Conservation (phyloP, 2,888 invertebrate genomes). For the Spodoptera littoralis region DNA sequence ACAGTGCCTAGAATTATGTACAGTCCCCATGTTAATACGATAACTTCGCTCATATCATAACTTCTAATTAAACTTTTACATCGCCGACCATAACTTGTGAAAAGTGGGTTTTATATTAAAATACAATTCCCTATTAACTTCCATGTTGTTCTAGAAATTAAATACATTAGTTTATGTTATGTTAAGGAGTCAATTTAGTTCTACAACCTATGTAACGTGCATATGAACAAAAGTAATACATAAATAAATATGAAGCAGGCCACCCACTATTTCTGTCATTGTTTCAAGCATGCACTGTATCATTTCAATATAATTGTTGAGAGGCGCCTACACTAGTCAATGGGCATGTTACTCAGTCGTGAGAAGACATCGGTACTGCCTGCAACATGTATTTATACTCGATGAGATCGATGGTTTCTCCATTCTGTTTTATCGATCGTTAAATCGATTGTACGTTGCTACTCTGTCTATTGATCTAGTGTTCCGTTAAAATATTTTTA, state of each 20-base stretch:
- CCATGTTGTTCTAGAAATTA: no score
- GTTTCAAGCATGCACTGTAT: constrained; percentile 75
- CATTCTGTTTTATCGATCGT: constrained; percentile 28
- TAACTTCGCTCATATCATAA: no score
- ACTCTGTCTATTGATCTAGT: background rate
- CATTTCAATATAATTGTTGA: constrained; percentile 79
- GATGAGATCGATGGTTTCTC: constrained; percentile 31
- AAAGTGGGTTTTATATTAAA: no score
- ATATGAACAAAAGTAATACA: constrained; percentile 74
- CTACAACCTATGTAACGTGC: constrained; percentile 45
- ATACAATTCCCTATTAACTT: no score
- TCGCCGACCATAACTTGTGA: no score
- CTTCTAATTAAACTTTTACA: no score
- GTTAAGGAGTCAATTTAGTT: no score
- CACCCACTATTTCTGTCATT: constrained; percentile 82
- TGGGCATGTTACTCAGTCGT: constrained; percentile 34
- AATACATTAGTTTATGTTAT: no score
- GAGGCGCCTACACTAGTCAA: constrained; percentile 77
- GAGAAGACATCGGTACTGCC: constrained; percentile 27
- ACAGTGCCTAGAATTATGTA: no score
- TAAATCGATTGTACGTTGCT: constrained; percentile 20
- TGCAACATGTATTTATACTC: constrained; percentile 40
- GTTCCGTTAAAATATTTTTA: constrained; percentile 5
- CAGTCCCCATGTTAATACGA: no score
- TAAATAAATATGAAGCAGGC: constrained; percentile 73